Percentiles rank a stretch among this genome's conserved stretches.
These are phyloP conservation scores for Lycocorax pyrrhopterus DNA, from an alignment of 2,113 vertebrate genomes.

Conservation along the genomic window DNA sequence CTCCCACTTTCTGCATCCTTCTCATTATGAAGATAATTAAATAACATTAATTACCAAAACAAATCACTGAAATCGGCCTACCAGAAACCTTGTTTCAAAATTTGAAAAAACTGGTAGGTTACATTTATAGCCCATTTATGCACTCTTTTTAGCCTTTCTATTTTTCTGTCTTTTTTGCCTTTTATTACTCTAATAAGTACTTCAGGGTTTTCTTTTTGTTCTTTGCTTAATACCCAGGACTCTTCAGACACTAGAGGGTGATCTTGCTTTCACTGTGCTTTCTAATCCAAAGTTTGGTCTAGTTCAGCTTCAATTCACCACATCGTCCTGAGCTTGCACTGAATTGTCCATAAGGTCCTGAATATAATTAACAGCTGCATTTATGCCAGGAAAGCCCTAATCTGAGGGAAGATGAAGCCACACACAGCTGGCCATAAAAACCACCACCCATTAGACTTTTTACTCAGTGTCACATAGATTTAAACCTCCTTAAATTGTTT, in stretches of 20 bases:
- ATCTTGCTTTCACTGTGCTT: background rate
- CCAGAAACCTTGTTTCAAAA: background rate
- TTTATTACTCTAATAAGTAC: background rate
- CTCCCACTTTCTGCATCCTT: background rate
- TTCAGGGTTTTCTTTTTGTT: background rate
- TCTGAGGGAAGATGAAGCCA: background rate
- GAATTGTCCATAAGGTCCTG: background rate
- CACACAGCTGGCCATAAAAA: background rate
- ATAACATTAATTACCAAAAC: background rate
- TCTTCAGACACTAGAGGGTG: slow-evolving; percentile 13
- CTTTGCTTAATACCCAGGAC: background rate
- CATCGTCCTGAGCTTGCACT: background rate
- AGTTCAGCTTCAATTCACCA: background rate
- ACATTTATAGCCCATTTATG: background rate
- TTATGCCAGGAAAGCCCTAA: background rate
- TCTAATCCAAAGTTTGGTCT: background rate
- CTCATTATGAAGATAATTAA: background rate
- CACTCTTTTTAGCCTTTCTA: background rate
- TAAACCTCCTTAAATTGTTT: background rate
- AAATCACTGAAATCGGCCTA: background rate
- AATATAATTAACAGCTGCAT: background rate
- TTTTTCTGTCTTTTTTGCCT: background rate
- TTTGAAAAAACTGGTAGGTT: background rate
- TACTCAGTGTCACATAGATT: background rate
- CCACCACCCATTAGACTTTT: background rate